phyloP scores from a whole-genome alignment of 2,113 vertebrate genomes.

The Crotalus tigris region DNA sequence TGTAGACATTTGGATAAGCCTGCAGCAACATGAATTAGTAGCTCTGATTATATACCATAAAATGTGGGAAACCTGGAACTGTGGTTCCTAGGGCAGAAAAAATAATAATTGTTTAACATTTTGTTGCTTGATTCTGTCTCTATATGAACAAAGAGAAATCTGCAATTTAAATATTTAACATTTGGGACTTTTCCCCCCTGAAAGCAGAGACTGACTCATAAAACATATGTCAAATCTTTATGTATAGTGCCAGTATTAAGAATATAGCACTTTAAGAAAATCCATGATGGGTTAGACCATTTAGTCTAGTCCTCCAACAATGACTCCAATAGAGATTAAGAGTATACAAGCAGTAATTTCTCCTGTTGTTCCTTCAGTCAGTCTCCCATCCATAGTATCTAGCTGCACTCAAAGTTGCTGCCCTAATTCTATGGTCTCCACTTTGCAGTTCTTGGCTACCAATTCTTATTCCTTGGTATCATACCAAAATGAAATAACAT shows the following conservation, averaged over 20 bases:
- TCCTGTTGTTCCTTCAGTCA: not conserved
- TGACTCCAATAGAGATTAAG: not conserved
- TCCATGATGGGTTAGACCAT: not conserved
- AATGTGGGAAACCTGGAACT: constrained; percentile 29
- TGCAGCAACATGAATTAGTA: constrained; percentile 25
- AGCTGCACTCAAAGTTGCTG: not conserved
- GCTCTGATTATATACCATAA: not conserved
- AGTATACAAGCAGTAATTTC: not conserved
- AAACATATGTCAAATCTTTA: not conserved
- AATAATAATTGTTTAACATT: not conserved
- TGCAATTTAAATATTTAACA: constrained; percentile 18
- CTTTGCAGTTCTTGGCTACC: not conserved
- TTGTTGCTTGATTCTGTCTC: constrained; percentile 19
- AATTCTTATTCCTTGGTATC: not conserved
- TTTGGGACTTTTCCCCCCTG: not conserved
- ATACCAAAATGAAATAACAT: not conserved
- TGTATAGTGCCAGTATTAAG: not conserved
- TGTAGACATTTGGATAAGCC: constrained; percentile 17
- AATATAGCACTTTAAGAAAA: not conserved
- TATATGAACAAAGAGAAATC: constrained; percentile 23
- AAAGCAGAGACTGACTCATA: not conserved
- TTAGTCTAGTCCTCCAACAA: not conserved
- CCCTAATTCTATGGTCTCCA: not conserved
- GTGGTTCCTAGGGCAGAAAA: constrained; percentile 25
- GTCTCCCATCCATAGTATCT: not conserved